Evolutionary conservation across 2,888 invertebrate species (phyloP), one percentile per base, ranked within the genome.

Genomic region (Drosophila buzzatii): DNA sequence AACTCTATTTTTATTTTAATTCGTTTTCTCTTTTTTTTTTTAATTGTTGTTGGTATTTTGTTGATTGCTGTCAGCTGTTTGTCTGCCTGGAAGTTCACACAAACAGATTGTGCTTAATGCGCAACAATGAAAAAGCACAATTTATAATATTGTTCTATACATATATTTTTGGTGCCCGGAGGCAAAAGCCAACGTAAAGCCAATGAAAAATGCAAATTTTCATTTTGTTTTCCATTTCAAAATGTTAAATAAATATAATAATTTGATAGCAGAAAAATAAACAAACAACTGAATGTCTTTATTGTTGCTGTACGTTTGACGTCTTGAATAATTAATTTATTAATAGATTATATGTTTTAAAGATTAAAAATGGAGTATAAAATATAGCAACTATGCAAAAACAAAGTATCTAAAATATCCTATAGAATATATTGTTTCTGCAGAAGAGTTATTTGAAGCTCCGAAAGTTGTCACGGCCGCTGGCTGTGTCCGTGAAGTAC

Each of bases 81-180:
- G 49, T 41, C 44, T 12, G 39, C 6, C 35, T 58, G 61, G 73
- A 77, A 61, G 42, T 51, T 49, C 58, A 39, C 33, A 31, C 58
- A 49, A 76, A 52, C 58, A 55, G 55, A 79, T 76, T 76, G 51
- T 39, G 42, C 49, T 52, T 52, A 56, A 73, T 59, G 52, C 20
- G 8, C 18, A 58, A 27, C 64, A 58, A 62, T 60, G 14, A 53
- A 61, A 57, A 33, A 39, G 27, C 39, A 18, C 23, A 37, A 16
- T 51, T 61, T 61, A 55, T 65, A 52, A 33, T 70, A 70, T 45
- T 55, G 35, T n/a, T 41, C n/a, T 8, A 41, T 18, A 41, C n/a
- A 39, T 5, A 14, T 53, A 58, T 58, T 9, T 14, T 5, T 14
- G 47, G 0, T 47, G 10, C 3, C 57, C 47, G 18, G 10, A 7